Conservation (phyloP, 2,888 invertebrate species). For the Cerastis leucographa region DNA sequence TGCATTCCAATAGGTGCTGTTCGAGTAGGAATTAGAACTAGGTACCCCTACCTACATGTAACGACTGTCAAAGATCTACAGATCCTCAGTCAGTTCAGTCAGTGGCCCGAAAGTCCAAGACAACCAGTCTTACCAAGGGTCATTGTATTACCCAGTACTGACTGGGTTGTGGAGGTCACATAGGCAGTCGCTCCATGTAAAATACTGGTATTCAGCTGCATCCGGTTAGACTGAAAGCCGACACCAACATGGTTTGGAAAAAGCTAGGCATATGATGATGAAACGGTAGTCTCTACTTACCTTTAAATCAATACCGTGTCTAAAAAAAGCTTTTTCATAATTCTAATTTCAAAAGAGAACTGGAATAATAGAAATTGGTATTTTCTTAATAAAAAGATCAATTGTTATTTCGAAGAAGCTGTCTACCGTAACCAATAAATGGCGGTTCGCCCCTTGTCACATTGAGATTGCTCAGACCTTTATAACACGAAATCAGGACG, state of each 20-base stretch:
- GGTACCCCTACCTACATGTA: too few species aligned
- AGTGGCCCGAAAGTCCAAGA: too few species aligned
- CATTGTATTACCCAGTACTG: too few species aligned
- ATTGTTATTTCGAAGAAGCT: background rate
- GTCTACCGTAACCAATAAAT: constrained; percentile 40
- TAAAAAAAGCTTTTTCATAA: background rate
- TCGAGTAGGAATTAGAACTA: background rate
- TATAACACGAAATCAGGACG: constrained; percentile 21
- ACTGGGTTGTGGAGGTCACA: too few species aligned
- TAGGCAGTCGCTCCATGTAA: too few species aligned
- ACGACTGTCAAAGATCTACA: too few species aligned
- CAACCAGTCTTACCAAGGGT: too few species aligned
- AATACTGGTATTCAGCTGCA: too few species aligned
- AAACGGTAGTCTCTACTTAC: background rate
- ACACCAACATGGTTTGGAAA: too few species aligned
- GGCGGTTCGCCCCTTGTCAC: constrained; percentile 29
- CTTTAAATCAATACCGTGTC: background rate
- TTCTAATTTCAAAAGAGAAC: background rate
- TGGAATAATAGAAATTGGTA: background rate
- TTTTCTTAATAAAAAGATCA: constrained; percentile 10
- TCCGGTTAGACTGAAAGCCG: too few species aligned
- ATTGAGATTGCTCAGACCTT: constrained; percentile 21
- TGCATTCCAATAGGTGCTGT: background rate
- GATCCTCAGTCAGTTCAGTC: too few species aligned
- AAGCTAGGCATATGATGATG: too few species aligned